Conservation (phyloP, 1,140 invertebrate genomes). For the Bombus confusus region DNA sequence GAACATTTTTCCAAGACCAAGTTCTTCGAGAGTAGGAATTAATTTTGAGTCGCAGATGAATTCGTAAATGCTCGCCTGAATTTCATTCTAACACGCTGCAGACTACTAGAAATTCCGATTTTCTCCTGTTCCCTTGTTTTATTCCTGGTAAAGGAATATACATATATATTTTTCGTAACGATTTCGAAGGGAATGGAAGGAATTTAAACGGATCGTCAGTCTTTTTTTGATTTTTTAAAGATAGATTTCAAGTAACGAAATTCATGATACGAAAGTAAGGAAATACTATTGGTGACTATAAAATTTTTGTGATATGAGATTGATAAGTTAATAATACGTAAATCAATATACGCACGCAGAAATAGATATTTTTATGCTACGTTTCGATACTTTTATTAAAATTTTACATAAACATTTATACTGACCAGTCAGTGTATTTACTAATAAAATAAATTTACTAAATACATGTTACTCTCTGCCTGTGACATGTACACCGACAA, state of each 20-base stretch:
- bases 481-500: too few relatives aligned
- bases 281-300: background rate
- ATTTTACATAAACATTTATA: too few relatives aligned
- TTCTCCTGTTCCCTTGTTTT: background rate
- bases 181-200: background rate
- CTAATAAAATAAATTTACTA: too few relatives aligned
- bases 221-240: background rate
- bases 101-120: background rate
- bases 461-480: too few relatives aligned
- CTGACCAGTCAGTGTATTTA: too few relatives aligned
- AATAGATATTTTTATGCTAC: too few relatives aligned
- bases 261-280: too few relatives aligned
- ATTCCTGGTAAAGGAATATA: background rate
- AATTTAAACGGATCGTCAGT: background rate
- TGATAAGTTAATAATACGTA: too few relatives aligned
- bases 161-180: background rate
- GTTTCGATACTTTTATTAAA: too few relatives aligned
- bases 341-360: too few relatives aligned
- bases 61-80: background rate
- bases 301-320: background rate
- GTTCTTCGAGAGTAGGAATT: background rate
- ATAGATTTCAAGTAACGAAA: background rate
- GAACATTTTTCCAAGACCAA: background rate
- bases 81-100: background rate
- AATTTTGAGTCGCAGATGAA: background rate